Evolutionary conservation across 1,140 invertebrate genomes (phyloP).

Genomic region (Idris sp.): DNA sequence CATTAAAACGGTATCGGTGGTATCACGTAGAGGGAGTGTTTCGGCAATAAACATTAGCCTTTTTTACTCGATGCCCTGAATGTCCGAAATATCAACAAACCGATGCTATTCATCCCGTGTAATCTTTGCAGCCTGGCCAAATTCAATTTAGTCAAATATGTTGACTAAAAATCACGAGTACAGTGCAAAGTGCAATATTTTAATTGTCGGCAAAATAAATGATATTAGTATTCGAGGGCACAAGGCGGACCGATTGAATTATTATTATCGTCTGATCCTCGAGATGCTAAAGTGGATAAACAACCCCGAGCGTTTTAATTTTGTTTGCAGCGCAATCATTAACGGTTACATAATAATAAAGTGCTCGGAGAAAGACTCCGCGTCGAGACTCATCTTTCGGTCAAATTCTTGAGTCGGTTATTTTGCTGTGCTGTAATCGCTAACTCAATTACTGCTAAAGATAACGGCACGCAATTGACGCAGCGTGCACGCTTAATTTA

Average conservation of each 20-base stretch:
- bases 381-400: conserved; percentile 14
- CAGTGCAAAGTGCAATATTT: conserved; percentile 1
- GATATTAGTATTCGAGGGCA: conserved; percentile 38
- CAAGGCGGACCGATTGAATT: conserved; percentile 20
- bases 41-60: too few relatives aligned
- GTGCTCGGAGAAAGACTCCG: conserved; percentile 8
- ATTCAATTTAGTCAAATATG: conserved; percentile 64
- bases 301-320: conserved; percentile 20
- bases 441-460: conserved; percentile 30
- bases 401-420: conserved; percentile 15
- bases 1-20: conserved; percentile 16
- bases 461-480: conserved; percentile 33
- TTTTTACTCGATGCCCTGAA: too few relatives aligned
- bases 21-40: too few relatives aligned
- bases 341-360: conserved; percentile 32
- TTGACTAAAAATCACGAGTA: too few relatives aligned
- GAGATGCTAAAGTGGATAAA: conserved; percentile 21
- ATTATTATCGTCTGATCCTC: conserved; percentile 32
- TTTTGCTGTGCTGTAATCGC: conserved; percentile 26
- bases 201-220: too few relatives aligned
- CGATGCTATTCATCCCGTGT: too few relatives aligned
- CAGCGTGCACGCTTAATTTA: conserved; percentile 33
- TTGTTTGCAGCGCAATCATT: conserved; percentile 21
- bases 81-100: too few relatives aligned
- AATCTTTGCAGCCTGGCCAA: conserved; percentile 41